A percentile compares a stretch with the other conserved stretches of the same genome.
phyloP scores from a whole-genome alignment of 2,888 invertebrate genomes.

The Rhingia campestris region DNA sequence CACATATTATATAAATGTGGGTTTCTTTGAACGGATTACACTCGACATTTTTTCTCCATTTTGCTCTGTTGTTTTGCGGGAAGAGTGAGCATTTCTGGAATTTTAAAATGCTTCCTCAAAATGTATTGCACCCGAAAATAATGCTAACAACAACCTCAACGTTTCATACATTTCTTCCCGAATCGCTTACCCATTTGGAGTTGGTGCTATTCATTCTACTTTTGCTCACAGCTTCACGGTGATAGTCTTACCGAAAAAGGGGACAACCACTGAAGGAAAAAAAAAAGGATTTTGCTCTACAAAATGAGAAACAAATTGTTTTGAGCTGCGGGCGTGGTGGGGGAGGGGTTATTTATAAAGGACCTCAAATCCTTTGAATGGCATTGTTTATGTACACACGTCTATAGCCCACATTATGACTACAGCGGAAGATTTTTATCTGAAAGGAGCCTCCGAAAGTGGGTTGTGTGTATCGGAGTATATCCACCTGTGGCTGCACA shows the following conservation, averaged over 20 bases:
- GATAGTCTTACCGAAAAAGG: slow-evolving; percentile 15
- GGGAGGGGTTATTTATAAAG: slow-evolving; percentile 9
- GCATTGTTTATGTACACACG: slow-evolving; percentile 25
- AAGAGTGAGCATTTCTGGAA: slow-evolving; percentile 24
- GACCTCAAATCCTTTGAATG: slow-evolving; percentile 46
- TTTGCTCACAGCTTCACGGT: background rate
- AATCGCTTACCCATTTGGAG: slow-evolving; percentile 33
- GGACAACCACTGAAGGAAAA: slow-evolving; percentile 3
- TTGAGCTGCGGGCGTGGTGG: slow-evolving; percentile 29
- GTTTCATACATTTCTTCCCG: slow-evolving; percentile 44
- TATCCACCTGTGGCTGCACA: slow-evolving; percentile 63
- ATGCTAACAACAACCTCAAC: slow-evolving; percentile 48
- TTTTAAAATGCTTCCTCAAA: slow-evolving; percentile 38
- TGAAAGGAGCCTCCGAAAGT: slow-evolving; percentile 22
- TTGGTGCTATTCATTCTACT: background rate
- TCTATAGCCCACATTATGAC: slow-evolving; percentile 24
- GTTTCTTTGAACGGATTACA: slow-evolving; percentile 60
- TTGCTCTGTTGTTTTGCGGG: background rate
- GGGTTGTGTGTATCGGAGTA: slow-evolving; percentile 33
- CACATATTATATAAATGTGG: slow-evolving; percentile 3
- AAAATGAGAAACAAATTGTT: slow-evolving; percentile 69
- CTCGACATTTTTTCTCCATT: background rate
- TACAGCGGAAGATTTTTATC: slow-evolving; percentile 41
- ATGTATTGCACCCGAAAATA: slow-evolving; percentile 51
- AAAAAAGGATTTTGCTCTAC: slow-evolving; percentile 46